These are phyloP conservation scores for Pteronotus mesoamericanus DNA, from an alignment of 2,797 vertebrate species.

Conservation along the genomic window DNA sequence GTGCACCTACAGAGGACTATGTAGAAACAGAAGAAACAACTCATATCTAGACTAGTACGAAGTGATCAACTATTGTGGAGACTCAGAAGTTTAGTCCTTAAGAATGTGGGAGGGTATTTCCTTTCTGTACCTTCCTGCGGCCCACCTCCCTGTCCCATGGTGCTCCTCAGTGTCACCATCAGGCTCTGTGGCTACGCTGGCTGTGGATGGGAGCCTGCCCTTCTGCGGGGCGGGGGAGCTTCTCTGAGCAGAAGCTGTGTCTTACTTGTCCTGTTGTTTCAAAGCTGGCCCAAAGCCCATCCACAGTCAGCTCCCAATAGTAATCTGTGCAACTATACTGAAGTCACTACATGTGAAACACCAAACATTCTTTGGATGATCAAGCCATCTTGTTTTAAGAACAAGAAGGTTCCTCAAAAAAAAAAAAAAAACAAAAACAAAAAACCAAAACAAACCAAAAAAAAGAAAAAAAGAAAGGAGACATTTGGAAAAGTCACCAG, in stretches of 20 bases:
- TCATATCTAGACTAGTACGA: neutral
- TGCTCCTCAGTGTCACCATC: neutral
- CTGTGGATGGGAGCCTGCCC: neutral
- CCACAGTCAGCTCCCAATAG: neutral
- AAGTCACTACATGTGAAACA: neutral
- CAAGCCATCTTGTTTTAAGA: neutral
- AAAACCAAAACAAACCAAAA: too few species aligned
- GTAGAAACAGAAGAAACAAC: neutral
- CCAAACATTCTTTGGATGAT: neutral
- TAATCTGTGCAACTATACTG: neutral
- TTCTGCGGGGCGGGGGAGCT: neutral
- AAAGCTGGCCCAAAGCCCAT: neutral
- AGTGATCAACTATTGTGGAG: neutral
- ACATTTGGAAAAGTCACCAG: neutral
- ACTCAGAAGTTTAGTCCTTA: neutral
- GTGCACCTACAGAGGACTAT: neutral
- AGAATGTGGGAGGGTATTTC: neutral
- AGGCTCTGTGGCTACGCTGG: neutral
- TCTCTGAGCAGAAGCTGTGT: neutral
- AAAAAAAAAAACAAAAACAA: too few species aligned
- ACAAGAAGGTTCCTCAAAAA: neutral
- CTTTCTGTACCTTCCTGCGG: neutral
- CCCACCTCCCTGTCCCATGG: neutral
- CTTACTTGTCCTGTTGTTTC: neutral
- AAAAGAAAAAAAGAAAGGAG: too few species aligned